phyloP scores from a whole-genome alignment of 1,140 invertebrate genomes.

The Prorops nasuta region DNA sequence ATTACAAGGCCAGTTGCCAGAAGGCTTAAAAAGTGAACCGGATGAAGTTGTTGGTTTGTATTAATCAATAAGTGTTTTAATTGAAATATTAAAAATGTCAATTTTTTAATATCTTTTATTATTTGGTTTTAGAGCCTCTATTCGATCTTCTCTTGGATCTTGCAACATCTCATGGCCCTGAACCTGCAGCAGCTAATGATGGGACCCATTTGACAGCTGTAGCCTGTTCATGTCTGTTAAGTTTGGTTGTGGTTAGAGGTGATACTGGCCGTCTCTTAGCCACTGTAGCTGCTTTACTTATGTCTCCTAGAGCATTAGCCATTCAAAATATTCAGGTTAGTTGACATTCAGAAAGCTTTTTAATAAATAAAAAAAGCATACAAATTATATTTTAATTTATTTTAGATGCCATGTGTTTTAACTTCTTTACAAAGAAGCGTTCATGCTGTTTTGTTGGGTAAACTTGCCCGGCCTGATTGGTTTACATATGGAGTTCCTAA shows the following conservation, averaged over 20 bases:
- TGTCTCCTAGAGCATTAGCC: conserved; percentile 76
- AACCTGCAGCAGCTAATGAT: conserved; percentile 59
- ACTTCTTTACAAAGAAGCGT: conserved; percentile 86
- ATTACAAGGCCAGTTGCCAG: conserved; percentile 85
- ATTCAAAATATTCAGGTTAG: conserved; percentile 76
- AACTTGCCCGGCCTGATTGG: conserved; percentile 82
- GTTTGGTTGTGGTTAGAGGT: conserved; percentile 86
- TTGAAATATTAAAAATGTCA: conserved; percentile 1
- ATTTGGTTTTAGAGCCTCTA: conserved; percentile 64
- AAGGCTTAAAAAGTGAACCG: conserved; percentile 73
- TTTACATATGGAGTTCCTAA: conserved; percentile 82
- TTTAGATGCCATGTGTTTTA: conserved; percentile 81
- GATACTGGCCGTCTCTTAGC: conserved; percentile 89
- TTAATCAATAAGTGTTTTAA: neutral
- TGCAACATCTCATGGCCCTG: conserved; percentile 67
- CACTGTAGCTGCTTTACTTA: conserved; percentile 83
- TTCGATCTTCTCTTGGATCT: conserved; percentile 78
- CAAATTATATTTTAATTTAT: conserved; percentile 15
- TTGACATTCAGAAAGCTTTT: neutral
- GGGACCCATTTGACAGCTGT: conserved; percentile 76
- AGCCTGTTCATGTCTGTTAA: conserved; percentile 86
- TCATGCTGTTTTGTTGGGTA: conserved; percentile 82
- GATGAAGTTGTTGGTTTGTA: conserved; percentile 71
- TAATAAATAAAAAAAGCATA: neutral
- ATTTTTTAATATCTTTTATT: conserved; percentile 2